Evolutionary conservation across 2,888 invertebrate species (phyloP), one percentile per base, ranked within the genome.

Genomic region (Drosophila meridiana): DNA sequence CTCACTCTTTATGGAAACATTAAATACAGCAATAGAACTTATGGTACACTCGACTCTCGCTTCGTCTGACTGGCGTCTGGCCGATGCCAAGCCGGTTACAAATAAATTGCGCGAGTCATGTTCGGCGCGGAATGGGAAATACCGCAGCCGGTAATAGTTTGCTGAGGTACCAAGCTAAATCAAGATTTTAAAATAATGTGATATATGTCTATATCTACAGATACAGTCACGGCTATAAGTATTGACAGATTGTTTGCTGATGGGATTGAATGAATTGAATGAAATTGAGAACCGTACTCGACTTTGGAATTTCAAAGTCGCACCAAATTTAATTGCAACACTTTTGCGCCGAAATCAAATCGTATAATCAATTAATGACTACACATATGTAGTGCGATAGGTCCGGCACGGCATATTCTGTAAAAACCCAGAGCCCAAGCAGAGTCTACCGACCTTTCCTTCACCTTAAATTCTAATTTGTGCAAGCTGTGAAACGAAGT

Each of bases 281-380:
- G 20, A 20, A 20, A 86, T 78, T 83, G 87, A 82, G 87, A 76
- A 73, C 59, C 69, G 56, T 57, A 76, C 65, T 77, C 63, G 72
- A 71, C 73, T 72, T 73, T 64, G 84, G 86, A 83, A 83, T 89
- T 89, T 86, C 90, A 90, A 90, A 90, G 91, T 80, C 91, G 83
- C 76, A 66, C 65, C 69, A 62, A 59, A 78, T 62, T 76, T 70
- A 82, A 78, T 87, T 89, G 76, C 69, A 72, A 74, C 68, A 74
- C 59, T 60, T 62, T 52, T 42, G n/a, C 26, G 14, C 58, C 26
- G 9, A 62, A 66, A 65, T 59, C 74, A 58, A 71, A 65, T 65
- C 68, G 40, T 62, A 40, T 81, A 81, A 79, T 81, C 79, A 75
- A 72, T 72, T 76, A 83, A 79, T 69, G 82, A 60, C 80, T 65